Evolutionary conservation across 2,797 vertebrate genomes (phyloP), one percentile per base, ranked within the genome.

Genomic region (Sebastes hubbsi): DNA sequence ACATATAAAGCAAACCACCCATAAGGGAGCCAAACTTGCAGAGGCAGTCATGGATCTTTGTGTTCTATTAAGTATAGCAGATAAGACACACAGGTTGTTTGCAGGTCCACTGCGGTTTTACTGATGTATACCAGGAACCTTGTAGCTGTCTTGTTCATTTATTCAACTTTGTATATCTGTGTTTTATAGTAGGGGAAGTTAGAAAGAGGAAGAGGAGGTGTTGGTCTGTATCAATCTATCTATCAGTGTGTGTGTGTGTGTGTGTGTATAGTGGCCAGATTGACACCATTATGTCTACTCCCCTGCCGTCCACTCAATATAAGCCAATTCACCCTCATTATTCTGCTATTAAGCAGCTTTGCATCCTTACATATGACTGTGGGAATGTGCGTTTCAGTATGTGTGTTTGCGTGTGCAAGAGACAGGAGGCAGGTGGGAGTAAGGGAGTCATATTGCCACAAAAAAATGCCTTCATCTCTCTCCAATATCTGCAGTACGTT

Each of bases 251-350:
- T 60, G 65, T 65, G 34, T 36, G 34, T 36, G 34, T 36, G 34
- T 60, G 64, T 65, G 24, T 38, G 55, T 27, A 36, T 27, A 36
- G 27, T 65, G 74, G 80, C 79, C 84, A 84, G 84, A 88, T 73
- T 88, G 90, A 94, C 91, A 89, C 89, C 88, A 91, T 91, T 88
- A 89, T 88, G 89, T 91, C 88, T 85, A 63, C 63, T 88, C 86
- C 78, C 82, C 85, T 86, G 88, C 87, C 86, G 77, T 87, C 81
- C 74, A 71, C 83, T 81, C 68, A 55, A 75, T 87, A 75, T 87
- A 91, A 93, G 88, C 89, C 91, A 91, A 90, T 92, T 92, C 89
- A 76, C 83, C 85, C 80, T 87, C 88, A 90, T 89, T 81, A 84
- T 78, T 90, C 59, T 27, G 64, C 75, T 52, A 87, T 89, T 91